phyloP scores from a whole-genome alignment of 2,113 vertebrate species.

The Vidua macroura region DNA sequence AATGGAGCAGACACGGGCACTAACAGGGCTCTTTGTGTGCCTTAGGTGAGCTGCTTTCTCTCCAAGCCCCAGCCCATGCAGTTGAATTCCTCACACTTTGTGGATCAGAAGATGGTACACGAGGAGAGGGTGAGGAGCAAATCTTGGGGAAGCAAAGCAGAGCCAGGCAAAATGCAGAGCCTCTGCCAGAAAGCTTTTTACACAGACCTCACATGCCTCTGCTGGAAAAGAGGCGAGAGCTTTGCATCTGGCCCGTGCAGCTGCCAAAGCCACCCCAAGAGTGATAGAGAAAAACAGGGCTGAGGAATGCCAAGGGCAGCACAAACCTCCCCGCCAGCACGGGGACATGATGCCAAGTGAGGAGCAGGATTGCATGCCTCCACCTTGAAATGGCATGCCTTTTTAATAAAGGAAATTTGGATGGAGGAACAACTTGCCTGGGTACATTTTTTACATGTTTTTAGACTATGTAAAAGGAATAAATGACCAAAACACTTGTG shows the following conservation, averaged over 20 bases:
- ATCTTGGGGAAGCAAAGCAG: slow-evolving; percentile 28
- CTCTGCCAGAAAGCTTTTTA: slow-evolving; percentile 54
- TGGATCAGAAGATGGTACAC: not conserved
- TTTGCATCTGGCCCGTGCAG: slow-evolving; percentile 53
- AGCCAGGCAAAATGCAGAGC: slow-evolving; percentile 8
- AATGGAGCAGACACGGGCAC: not conserved
- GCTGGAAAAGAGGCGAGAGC: slow-evolving; percentile 50
- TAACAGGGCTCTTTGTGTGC: not conserved
- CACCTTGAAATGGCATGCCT: slow-evolving; percentile 45
- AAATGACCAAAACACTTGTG: slow-evolving; percentile 44
- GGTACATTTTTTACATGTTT: not conserved
- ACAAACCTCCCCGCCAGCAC: slow-evolving; percentile 10
- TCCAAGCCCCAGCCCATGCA: not conserved
- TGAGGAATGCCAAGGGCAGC: slow-evolving; percentile 64
- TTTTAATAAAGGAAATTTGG: slow-evolving; percentile 29
- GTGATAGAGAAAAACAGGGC: slow-evolving; percentile 57
- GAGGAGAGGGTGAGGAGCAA: not conserved
- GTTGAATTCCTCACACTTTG: not conserved
- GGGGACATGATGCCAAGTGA: slow-evolving; percentile 8
- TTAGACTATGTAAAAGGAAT: slow-evolving; percentile 5
- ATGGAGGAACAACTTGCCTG: slow-evolving; percentile 1
- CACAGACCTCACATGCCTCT: slow-evolving; percentile 53
- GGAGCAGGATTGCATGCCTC: not conserved
- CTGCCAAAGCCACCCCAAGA: slow-evolving; percentile 67
- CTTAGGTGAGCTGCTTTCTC: not conserved